Base-by-base conservation (phyloP, 2,113 vertebrate genomes). In the Aspiorhynchus laticeps region DNA sequence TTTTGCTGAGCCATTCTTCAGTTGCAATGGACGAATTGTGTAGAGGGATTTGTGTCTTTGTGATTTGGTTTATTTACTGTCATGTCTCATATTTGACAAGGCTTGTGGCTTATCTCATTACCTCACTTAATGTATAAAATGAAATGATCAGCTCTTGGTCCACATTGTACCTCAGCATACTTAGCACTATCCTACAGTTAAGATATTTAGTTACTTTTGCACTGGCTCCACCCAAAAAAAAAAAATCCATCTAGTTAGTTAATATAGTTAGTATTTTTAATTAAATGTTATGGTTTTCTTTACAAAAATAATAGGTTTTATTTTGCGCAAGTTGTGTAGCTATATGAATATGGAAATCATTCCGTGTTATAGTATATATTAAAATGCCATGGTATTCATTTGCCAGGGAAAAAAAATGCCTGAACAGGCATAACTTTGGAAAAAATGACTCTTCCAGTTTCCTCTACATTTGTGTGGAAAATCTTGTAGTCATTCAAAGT, bases 1-100 rank as follows among this genome's bases (percentile, higher is more conserved):
- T 53, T 86, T 28, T 33, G 28, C 51, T 61, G 7, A 56, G 43
- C 26, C 46, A 73, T 69, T 86, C 48, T 71, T 80, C 43, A 71
- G 12, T 21, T 61, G 53, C 11, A 61, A 15, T 26, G 15, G 9
- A n/a, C 8, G 43, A 83, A 31, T 31, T 83, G 41, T 53, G 21
- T n/a, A 3, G 19, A 19, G 28, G 31, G 19, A 26, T 84, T 21
- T 56, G 67, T 56, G 82, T 2, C 28, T 84, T 74, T 83, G 67
- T 73, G 67, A 21, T 84, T 71, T 26, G 48, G 65, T 53, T 73
- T 53, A 51, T 71, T 33, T 43, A 80, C 7, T 28, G 74, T 10
- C 75, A 77, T 28, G 38, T 76, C 2, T 48, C 6, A 48, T 28
- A 48, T 76, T 15, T 76, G 41, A 28, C 17, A 7, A 53, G 17